These are phyloP conservation scores for Vulpes ferrilata DNA, from an alignment of 2,113 vertebrate genomes.

Conservation along the genomic window DNA sequence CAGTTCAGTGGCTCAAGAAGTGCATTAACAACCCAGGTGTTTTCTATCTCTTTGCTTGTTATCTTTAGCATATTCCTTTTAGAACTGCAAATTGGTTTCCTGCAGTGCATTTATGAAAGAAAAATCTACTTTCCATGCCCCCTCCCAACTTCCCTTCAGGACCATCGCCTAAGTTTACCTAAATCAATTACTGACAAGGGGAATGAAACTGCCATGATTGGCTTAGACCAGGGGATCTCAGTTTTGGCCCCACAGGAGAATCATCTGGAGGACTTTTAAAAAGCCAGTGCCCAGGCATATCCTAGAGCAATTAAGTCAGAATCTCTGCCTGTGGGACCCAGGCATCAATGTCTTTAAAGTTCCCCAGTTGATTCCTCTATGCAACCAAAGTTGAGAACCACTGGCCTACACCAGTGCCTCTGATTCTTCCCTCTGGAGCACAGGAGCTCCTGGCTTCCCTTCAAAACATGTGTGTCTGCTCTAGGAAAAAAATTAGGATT, in stretches of 20 bases:
- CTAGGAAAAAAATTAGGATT: constrained; percentile 38
- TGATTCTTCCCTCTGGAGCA: not conserved
- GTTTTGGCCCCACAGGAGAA: not conserved
- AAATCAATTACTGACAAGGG: not conserved
- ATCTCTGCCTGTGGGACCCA: not conserved
- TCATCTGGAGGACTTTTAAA: constrained; percentile 9
- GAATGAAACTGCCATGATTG: not conserved
- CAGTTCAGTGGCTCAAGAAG: constrained; percentile 24
- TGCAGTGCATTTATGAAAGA: constrained; percentile 30
- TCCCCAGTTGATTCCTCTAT: not conserved
- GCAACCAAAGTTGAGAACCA: not conserved
- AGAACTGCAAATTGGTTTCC: not conserved
- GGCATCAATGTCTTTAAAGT: not conserved
- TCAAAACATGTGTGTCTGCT: not conserved
- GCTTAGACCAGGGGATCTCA: not conserved
- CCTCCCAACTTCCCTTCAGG: not conserved
- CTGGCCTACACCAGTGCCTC: not conserved
- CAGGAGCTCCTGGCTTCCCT: not conserved
- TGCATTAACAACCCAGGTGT: not conserved
- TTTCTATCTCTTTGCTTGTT: constrained; percentile 30
- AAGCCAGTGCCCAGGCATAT: not conserved
- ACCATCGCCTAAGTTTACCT: not conserved
- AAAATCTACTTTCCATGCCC: not conserved
- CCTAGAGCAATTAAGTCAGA: constrained; percentile 28
- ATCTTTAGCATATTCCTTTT: constrained; percentile 12